These are phyloP conservation scores for Raja brachyura DNA, from an alignment of 2,113 vertebrate species.

Conservation along the genomic window DNA sequence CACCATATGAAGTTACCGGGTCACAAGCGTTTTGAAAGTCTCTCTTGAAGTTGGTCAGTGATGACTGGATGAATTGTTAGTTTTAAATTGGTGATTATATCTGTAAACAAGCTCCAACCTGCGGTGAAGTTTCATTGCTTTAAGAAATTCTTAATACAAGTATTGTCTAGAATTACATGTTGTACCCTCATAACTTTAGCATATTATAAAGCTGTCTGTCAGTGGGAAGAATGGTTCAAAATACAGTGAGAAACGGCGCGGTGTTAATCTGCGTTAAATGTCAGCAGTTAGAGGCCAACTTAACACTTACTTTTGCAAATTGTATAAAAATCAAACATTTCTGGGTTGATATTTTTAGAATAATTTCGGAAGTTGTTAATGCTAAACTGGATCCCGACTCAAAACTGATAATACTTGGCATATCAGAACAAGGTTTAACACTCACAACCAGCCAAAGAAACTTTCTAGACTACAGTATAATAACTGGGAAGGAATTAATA, in stretches of 20 bases:
- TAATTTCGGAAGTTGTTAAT: too few relatives aligned
- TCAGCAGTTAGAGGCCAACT: too few relatives aligned
- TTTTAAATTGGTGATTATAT: constrained; percentile 18
- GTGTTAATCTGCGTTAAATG: too few relatives aligned
- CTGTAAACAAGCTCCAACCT: not conserved
- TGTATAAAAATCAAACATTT: too few relatives aligned
- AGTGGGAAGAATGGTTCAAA: not conserved
- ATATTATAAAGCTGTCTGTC: not conserved
- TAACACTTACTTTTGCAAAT: too few relatives aligned
- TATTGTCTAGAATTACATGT: not conserved
- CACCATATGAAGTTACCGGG: constrained; percentile 1
- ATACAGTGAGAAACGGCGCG: not conserved
- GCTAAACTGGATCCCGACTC: too few relatives aligned
- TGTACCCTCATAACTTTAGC: constrained; percentile 7
- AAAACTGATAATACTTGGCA: too few relatives aligned
- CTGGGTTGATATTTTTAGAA: too few relatives aligned
- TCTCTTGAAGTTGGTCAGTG: not conserved
- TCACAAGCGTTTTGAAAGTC: not conserved
- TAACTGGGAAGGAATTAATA: too few relatives aligned
- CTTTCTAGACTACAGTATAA: too few relatives aligned
- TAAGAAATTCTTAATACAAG: constrained; percentile 12
- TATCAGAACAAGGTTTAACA: too few relatives aligned
- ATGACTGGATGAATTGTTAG: not conserved
- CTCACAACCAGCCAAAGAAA: too few relatives aligned
- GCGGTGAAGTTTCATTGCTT: constrained; percentile 3